These are phyloP conservation scores for Lordiphosa clarofinis DNA, from an alignment of 1,140 invertebrate species.

Conservation along the genomic window DNA sequence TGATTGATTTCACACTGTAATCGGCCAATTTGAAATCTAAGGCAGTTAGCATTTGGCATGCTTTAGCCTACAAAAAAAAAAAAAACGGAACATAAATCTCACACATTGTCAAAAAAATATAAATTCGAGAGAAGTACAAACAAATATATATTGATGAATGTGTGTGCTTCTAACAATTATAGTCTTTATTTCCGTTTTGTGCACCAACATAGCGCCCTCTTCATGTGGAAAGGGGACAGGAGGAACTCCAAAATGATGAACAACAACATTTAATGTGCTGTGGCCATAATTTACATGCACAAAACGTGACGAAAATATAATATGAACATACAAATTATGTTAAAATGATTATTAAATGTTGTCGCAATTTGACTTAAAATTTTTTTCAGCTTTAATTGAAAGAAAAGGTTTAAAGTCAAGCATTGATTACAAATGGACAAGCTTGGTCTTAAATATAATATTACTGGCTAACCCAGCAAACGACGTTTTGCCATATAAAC, in stretches of 20 bases:
- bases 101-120: constrained; percentile 11
- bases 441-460: too few relatives aligned
- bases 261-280: constrained; percentile 17
- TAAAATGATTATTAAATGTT: constrained; percentile 18
- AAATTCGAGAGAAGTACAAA: constrained; percentile 9
- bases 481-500: too few relatives aligned
- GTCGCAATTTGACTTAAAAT: background rate
- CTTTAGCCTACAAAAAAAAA: constrained; percentile 14
- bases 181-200: constrained; percentile 37
- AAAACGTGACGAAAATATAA: constrained; percentile 43
- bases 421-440: too few relatives aligned
- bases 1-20: constrained; percentile 13
- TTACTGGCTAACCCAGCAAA: too few relatives aligned
- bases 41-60: constrained; percentile 19
- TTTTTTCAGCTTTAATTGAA: too few relatives aligned
- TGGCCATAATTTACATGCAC: constrained; percentile 34
- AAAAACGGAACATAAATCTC: background rate
- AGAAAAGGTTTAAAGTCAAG: too few relatives aligned
- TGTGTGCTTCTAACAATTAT: constrained; percentile 30
- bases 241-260: constrained; percentile 6
- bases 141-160: constrained; percentile 7
- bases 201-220: constrained; percentile 22
- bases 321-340: constrained; percentile 19
- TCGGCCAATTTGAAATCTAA: constrained; percentile 4
- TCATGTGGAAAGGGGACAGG: background rate